phyloP scores from a whole-genome alignment of 2,888 invertebrate species.

The Sabellastarte sp. region DNA sequence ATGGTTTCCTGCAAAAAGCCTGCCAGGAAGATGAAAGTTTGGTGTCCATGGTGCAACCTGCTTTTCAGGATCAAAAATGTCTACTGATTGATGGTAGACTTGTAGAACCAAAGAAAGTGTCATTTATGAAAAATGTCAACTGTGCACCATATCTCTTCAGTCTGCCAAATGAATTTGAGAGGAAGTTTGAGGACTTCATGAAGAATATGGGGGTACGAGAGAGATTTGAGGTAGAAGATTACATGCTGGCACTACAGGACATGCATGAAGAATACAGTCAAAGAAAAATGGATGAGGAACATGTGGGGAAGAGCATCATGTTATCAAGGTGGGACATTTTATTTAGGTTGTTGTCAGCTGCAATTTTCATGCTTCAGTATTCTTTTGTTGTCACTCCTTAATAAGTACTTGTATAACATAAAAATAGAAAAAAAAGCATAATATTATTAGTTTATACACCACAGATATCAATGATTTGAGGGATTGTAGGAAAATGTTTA shows the following conservation, averaged over 20 bases:
- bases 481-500: too few species aligned
- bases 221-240: conserved; percentile 23
- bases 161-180: conserved; percentile 21
- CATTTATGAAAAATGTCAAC: conserved; percentile 12
- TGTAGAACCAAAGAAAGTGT: conserved; percentile 15
- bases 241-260: conserved; percentile 8
- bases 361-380: too few species aligned
- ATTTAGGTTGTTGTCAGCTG: too few species aligned
- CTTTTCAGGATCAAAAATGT: conserved; percentile 12
- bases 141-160: conserved; percentile 31
- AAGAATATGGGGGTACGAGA: conserved; percentile 24
- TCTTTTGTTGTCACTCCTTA: too few species aligned
- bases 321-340: too few species aligned
- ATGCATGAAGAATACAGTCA: conserved; percentile 9
- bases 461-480: too few species aligned
- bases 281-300: conserved; percentile 7
- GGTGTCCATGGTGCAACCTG: conserved; percentile 3
- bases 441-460: too few species aligned
- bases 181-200: conserved; percentile 18
- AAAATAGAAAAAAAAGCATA: too few species aligned
- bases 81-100: conserved; percentile 16
- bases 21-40: conserved; percentile 11
- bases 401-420: too few species aligned
- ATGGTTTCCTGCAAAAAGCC: conserved; percentile 18
- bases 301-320: background rate